Base-by-base conservation (phyloP, 1,140 invertebrate genomes). In the Venustaconcha ellipsiformis region DNA sequence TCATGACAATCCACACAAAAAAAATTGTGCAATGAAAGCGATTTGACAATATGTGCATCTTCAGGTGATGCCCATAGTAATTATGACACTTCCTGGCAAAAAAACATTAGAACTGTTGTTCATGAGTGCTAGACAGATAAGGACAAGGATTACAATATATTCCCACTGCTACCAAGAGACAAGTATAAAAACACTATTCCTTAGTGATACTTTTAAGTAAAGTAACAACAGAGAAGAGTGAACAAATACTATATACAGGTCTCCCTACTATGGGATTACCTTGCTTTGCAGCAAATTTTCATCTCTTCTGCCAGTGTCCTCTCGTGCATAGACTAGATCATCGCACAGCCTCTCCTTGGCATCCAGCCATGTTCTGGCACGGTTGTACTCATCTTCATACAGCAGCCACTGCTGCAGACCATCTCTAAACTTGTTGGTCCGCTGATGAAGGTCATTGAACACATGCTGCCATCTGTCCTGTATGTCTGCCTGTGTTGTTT, bases 321-420 rank as follows among this genome's bases (percentile, higher is more conserved):
- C 84, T 56, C 70, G 74, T 55, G 78, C 74, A 26, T 74, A 74
- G 48, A 81, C 72, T 56, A 88, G 74, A 17, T 84, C 80, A 62
- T 80, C 79, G 77, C 82, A 84, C 13, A 80, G 64, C 37, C 67
- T 76, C 73, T 89, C 87, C 67, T 85, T 88, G 57, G 74, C 67
- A 65, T 84, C 84, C 12, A 89, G 78, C 87, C 84, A 86, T 15
- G 57, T 57, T 14, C 73, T 67, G 13, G 85, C 77, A 15, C 70
- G 57, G 17, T 58, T 72, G 59, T 82, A 86, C 58, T 85, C 76
- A 2, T 82, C 77, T 65, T 89, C 86, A 77, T 88, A 89, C 12
- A 75, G 71, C 59, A 82, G 71, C 88, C 88, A 89, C 6, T 82
- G 74, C 1, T 79, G 30, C 8, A 86, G 70, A 66, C 74, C 83